Conservation (phyloP, 2,888 invertebrate genomes). For the Pelosia muscerda region DNA sequence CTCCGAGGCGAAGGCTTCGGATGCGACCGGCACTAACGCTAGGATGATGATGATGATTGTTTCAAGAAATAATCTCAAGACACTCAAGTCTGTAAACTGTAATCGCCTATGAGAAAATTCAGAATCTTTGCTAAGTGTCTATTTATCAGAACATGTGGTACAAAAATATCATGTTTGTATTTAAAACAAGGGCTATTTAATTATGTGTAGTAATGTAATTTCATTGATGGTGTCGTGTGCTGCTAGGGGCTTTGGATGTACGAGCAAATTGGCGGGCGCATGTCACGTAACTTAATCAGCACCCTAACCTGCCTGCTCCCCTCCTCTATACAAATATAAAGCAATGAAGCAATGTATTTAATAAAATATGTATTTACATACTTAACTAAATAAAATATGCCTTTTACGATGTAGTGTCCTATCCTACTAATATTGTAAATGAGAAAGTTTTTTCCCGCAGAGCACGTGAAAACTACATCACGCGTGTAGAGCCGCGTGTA, state of each 20-base stretch:
- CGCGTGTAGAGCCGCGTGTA: too few species aligned
- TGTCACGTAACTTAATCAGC: conserved; percentile 84
- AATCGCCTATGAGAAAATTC: background rate
- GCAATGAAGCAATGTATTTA: conserved; percentile 11
- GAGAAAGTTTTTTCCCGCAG: too few species aligned
- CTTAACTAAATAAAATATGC: background rate
- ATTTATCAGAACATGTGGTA: background rate
- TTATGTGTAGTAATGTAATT: conserved; percentile 77
- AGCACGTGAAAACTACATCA: too few species aligned
- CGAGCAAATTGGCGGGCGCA: conserved; percentile 82
- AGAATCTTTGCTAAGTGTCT: background rate
- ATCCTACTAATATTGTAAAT: background rate
- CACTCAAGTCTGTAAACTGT: too few species aligned
- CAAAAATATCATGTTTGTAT: conserved; percentile 55
- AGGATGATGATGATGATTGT: too few species aligned
- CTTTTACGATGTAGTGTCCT: background rate
- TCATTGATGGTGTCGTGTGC: conserved; percentile 61
- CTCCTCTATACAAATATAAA: conserved; percentile 55
- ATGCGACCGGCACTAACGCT: too few species aligned
- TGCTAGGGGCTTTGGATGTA: conserved; percentile 56
- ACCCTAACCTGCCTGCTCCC: conserved; percentile 62
- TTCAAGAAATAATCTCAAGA: too few species aligned
- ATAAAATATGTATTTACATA: conserved; percentile 1
- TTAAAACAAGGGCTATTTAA: conserved; percentile 75
- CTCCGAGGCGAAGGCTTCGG: too few species aligned